Conservation (phyloP, 2,888 invertebrate species). For the Exocentrus adspersus region DNA sequence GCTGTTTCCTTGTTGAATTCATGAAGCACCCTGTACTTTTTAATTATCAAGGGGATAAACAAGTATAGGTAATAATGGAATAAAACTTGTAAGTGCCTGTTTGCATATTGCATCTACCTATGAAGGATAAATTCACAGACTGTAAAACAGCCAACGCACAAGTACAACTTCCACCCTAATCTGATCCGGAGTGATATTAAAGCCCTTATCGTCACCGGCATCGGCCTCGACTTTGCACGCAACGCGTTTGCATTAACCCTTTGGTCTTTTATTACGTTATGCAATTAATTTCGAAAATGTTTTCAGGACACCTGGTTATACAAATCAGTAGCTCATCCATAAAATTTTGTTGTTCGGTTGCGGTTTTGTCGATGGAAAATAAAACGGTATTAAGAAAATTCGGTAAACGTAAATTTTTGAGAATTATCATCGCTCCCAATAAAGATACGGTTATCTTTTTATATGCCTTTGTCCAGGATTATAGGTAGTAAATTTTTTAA, state of each 20-base stretch:
- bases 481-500: constrained; percentile 23
- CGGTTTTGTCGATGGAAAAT: constrained; percentile 17
- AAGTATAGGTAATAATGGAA: not conserved
- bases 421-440: constrained; percentile 13
- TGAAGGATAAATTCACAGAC: constrained; percentile 20
- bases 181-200: constrained; percentile 53
- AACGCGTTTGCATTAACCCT: constrained; percentile 47
- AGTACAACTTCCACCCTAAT: constrained; percentile 46
- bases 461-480: constrained; percentile 13
- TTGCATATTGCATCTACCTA: no score
- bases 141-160: constrained; percentile 35
- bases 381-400: constrained; percentile 21
- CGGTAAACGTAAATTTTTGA: constrained; percentile 23
- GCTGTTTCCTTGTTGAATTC: no score
- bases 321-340: constrained; percentile 43
- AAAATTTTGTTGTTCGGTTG: constrained; percentile 3
- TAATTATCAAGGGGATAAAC: no score
- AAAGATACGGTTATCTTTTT: constrained; percentile 25
- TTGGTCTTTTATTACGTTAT: constrained; percentile 47
- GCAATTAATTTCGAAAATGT: constrained; percentile 50
- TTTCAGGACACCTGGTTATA: no score
- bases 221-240: constrained; percentile 45
- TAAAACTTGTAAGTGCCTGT: no score
- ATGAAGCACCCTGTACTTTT: no score
- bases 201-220: constrained; percentile 48